Evolutionary conservation across 2,888 invertebrate species (phyloP).

Genomic region (Andrena praecox): DNA sequence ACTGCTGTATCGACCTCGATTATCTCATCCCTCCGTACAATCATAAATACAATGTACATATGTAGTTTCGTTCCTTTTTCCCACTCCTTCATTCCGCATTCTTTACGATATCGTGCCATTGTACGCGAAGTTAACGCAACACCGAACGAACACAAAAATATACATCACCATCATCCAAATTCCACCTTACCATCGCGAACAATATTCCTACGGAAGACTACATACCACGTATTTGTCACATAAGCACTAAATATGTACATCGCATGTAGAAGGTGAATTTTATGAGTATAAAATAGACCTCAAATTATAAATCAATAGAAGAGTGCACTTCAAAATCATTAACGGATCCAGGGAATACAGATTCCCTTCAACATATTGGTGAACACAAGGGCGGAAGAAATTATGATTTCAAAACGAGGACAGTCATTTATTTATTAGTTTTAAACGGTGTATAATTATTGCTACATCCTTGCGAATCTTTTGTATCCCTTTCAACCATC

Average conservation of each 20-base stretch:
- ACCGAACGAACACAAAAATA: neutral
- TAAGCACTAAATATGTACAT: slow-evolving; percentile 28
- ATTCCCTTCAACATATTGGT: too few species aligned
- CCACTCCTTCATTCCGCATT: neutral
- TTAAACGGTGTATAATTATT: too few species aligned
- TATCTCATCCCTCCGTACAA: slow-evolving; percentile 12
- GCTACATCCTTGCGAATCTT: too few species aligned
- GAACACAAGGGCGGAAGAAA: too few species aligned
- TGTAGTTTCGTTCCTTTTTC: neutral
- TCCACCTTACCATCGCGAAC: neutral
- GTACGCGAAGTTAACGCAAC: neutral
- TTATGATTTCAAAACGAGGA: too few species aligned
- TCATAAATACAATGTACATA: neutral
- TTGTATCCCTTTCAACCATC: too few species aligned
- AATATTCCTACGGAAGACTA: neutral
- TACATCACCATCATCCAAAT: slow-evolving; percentile 5
- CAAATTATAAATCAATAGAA: slow-evolving; percentile 6
- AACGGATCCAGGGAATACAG: too few species aligned
- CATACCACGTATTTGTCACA: neutral
- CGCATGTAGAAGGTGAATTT: slow-evolving; percentile 26
- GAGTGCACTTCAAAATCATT: slow-evolving; percentile 6
- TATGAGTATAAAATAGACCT: slow-evolving; percentile 25
- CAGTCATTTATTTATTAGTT: too few species aligned
- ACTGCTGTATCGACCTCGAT: slow-evolving; percentile 25
- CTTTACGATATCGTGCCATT: slow-evolving; percentile 2